Conservation (phyloP, 1,140 invertebrate genomes). For the Augochlora pura region DNA sequence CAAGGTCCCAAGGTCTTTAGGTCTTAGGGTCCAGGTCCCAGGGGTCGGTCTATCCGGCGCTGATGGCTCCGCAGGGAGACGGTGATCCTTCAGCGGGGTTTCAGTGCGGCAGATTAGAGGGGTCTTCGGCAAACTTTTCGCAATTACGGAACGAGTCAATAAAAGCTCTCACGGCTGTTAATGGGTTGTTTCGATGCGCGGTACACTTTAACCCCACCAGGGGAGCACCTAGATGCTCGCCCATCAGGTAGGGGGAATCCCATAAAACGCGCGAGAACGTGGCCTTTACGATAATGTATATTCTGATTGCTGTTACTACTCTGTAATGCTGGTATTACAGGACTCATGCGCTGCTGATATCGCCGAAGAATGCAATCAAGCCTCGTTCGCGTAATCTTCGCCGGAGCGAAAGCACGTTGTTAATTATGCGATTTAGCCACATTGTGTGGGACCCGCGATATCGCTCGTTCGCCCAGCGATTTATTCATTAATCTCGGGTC, state of each 20-base stretch:
- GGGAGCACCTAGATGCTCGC: not conserved
- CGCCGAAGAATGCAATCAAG: constrained; percentile 37
- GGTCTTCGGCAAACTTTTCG: constrained; percentile 19
- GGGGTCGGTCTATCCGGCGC: no score
- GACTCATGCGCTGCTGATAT: constrained; percentile 27
- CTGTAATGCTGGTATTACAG: constrained; percentile 13
- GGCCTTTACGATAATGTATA: constrained; percentile 37
- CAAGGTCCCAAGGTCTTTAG: no score
- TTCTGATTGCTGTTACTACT: constrained; percentile 25
- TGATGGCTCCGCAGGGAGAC: no score
- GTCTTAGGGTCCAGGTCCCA: no score
- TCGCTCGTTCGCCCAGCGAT: no score
- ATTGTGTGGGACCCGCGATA: not conserved
- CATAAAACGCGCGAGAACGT: constrained; percentile 27
- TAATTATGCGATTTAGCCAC: constrained; percentile 22
- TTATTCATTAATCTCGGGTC: not conserved
- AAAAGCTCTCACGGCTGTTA: constrained; percentile 28
- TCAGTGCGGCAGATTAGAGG: not conserved
- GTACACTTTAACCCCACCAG: constrained; percentile 21
- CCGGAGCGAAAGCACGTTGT: not conserved
- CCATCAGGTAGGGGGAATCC: constrained; percentile 11
- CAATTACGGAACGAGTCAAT: constrained; percentile 30
- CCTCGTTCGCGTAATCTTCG: constrained; percentile 8
- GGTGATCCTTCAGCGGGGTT: not conserved
- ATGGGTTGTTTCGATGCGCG: constrained; percentile 14